phyloP scores from a whole-genome alignment of 2,888 invertebrate species.

The Prosopocoilus inquinatus region DNA sequence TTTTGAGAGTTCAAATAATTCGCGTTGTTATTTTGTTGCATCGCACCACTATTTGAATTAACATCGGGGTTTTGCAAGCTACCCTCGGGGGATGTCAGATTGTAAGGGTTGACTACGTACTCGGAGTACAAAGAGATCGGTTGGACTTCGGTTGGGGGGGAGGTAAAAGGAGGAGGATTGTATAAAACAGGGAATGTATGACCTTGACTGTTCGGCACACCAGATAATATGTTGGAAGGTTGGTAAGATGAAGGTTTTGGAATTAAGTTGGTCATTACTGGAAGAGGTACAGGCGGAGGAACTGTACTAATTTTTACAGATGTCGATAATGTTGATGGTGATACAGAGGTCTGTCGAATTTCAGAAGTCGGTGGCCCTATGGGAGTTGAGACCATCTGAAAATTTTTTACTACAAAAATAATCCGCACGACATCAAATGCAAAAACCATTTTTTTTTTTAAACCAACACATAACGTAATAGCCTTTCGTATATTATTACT shows the following conservation, averaged over 20 bases:
- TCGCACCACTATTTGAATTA: background rate
- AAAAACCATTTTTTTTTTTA: too few species aligned
- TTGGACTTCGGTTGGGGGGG: slow-evolving; percentile 28
- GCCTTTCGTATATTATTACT: too few species aligned
- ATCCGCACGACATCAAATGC: background rate
- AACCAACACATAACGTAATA: too few species aligned
- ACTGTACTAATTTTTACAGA: slow-evolving; percentile 39
- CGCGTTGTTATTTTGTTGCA: background rate
- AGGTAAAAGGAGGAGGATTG: slow-evolving; percentile 32
- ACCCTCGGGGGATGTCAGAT: slow-evolving; percentile 23
- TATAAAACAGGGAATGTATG: slow-evolving; percentile 48
- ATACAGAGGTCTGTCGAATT: slow-evolving; percentile 21
- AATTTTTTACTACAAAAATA: background rate
- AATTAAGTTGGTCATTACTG: slow-evolving; percentile 24
- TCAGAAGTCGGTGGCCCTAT: slow-evolving; percentile 50
- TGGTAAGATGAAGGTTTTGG: slow-evolving; percentile 22
- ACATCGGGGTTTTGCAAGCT: background rate
- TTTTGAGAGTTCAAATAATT: background rate
- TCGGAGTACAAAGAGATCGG: slow-evolving; percentile 53
- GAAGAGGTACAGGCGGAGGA: slow-evolving; percentile 45
- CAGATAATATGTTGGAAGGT: slow-evolving; percentile 23
- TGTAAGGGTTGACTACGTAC: slow-evolving; percentile 60
- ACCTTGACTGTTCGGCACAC: slow-evolving; percentile 27
- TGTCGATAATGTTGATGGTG: slow-evolving; percentile 40
- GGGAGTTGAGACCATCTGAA: slow-evolving; percentile 66